These are phyloP conservation scores for Periophthalmus modestus DNA, from an alignment of 2,113 vertebrate species.

Conservation along the genomic window DNA sequence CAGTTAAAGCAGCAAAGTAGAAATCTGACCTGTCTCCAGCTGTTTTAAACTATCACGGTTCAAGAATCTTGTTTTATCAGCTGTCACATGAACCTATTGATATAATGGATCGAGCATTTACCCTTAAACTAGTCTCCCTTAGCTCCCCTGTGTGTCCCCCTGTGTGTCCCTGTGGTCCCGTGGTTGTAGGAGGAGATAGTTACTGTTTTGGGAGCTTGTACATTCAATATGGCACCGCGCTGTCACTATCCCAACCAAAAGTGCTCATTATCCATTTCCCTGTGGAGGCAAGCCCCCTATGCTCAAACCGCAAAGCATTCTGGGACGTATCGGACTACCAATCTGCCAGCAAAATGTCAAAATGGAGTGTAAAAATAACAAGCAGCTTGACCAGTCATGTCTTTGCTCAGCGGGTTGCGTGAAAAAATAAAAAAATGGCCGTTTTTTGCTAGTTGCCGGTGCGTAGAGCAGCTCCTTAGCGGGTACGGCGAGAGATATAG, in stretches of 20 bases:
- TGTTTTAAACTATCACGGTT: neutral
- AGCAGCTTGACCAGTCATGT: conserved; percentile 49
- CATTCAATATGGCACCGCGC: conserved; percentile 26
- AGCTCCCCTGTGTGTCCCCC: neutral
- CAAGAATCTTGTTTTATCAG: no score
- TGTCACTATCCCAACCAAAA: conserved; percentile 39
- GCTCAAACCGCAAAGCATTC: conserved; percentile 10
- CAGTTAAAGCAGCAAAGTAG: neutral
- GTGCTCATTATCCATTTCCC: conserved; percentile 51
- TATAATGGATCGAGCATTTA: neutral
- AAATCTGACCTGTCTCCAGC: neutral
- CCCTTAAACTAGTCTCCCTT: neutral
- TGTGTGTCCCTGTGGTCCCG: neutral
- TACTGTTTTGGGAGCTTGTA: conserved; percentile 27
- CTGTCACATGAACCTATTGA: neutral
- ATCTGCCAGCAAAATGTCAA: conserved; percentile 51
- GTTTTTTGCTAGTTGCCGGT: conserved; percentile 3
- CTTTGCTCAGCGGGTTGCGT: conserved; percentile 18
- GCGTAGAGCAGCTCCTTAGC: conserved; percentile 14
- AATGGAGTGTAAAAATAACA: conserved; percentile 36
- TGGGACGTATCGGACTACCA: conserved; percentile 24
- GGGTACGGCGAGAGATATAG: conserved; percentile 14
- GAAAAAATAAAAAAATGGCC: conserved; percentile 9
- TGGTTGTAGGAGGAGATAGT: neutral
- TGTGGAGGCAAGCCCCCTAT: neutral